Percentiles rank a stretch among this genome's conserved stretches.
Conservation (phyloP, 2,888 invertebrate species). For the Clusia tigrina region DNA sequence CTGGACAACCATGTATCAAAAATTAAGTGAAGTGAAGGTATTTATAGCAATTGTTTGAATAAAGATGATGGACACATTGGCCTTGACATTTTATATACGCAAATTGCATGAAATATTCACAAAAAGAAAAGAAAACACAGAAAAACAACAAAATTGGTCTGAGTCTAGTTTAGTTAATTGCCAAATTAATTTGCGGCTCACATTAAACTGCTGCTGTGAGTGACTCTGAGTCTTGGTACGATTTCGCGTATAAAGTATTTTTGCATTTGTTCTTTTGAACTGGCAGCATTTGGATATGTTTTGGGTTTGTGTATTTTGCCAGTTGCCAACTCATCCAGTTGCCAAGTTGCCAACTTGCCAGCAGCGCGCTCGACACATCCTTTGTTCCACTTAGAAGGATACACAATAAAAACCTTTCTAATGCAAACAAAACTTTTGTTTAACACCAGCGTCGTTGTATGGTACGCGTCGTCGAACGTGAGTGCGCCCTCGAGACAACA, state of each 20-base stretch:
- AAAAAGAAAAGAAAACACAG: neutral
- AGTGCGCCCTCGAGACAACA: slow-evolving; percentile 2
- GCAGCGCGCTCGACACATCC: too few relatives aligned
- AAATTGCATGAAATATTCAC: neutral
- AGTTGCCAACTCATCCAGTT: too few relatives aligned
- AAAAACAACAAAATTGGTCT: neutral
- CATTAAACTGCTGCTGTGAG: too few relatives aligned
- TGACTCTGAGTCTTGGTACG: neutral
- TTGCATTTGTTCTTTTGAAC: too few relatives aligned
- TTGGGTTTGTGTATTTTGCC: too few relatives aligned
- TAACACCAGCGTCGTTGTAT: too few relatives aligned
- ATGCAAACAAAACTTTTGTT: slow-evolving; percentile 5
- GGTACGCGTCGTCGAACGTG: too few relatives aligned
- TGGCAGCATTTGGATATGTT: too few relatives aligned
- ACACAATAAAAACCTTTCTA: neutral
- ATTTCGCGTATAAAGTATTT: too few relatives aligned
- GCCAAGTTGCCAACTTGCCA: too few relatives aligned
- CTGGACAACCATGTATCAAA: neutral
- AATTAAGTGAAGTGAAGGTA: neutral
- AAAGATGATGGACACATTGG: slow-evolving; percentile 3
- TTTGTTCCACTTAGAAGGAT: neutral
- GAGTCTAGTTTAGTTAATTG: neutral
- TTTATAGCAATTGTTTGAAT: slow-evolving; percentile 1
- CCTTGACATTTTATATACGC: neutral
- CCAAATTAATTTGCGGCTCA: too few relatives aligned